Conservation (phyloP, 37 sponge, comb jelly and placozoan species). For the Halisarca cf. caerulea region DNA sequence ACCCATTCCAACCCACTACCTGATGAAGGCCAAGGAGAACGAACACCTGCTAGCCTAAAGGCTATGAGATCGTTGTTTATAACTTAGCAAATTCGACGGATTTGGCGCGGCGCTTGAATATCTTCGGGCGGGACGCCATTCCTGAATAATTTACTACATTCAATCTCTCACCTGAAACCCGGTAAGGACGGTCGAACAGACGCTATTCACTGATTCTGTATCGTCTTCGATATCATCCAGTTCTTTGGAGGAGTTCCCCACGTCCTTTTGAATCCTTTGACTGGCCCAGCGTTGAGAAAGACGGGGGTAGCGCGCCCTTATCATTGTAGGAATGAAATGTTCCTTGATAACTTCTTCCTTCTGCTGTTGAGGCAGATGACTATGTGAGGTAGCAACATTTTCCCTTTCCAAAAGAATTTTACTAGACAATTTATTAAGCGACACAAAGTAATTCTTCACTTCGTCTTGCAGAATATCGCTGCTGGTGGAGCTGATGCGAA, state of each 20-base stretch:
- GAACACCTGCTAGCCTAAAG: no score
- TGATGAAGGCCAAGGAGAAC: no score
- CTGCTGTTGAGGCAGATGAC: slow-evolving; percentile 32
- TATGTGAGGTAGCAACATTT: slow-evolving; percentile 57
- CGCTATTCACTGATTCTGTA: neutral
- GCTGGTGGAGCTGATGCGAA: neutral
- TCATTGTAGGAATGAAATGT: slow-evolving; percentile 59
- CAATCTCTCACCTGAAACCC: slow-evolving; percentile 24
- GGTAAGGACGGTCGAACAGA: neutral
- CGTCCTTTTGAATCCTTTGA: neutral
- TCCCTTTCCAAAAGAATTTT: slow-evolving; percentile 73
- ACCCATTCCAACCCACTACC: no score
- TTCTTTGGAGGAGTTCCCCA: neutral
- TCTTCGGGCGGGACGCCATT: no score
- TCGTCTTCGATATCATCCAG: neutral
- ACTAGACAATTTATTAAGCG: slow-evolving; percentile 62
- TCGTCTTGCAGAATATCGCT: slow-evolving; percentile 2
- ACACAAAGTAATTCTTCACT: slow-evolving; percentile 53
- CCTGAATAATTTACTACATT: no score
- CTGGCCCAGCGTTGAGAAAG: neutral
- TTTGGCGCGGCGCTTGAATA: no score
- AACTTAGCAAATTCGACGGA: no score
- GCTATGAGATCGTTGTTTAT: no score
- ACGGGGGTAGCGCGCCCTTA: slow-evolving; percentile 44
- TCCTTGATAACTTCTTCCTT: slow-evolving; percentile 63